These are phyloP conservation scores for Eupithecia tripunctaria DNA, from an alignment of 2,888 invertebrate species.

Conservation along the genomic window DNA sequence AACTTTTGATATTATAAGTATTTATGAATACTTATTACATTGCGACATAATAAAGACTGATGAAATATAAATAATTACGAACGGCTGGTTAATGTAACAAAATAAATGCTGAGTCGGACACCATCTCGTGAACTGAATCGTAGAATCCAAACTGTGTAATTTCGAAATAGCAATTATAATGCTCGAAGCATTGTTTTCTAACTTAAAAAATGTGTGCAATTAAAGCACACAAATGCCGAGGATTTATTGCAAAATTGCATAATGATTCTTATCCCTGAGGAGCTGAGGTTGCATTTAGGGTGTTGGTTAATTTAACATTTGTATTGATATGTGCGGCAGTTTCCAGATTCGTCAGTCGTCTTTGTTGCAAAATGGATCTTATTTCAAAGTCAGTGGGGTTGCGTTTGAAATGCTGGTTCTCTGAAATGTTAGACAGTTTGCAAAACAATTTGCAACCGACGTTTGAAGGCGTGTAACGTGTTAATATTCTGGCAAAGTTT, in stretches of 20 bases:
- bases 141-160: neutral
- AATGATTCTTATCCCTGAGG: neutral
- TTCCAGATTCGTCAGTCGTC: neutral
- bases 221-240: neutral
- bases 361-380: slow-evolving; percentile 5
- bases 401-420: neutral
- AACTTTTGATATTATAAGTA: no score
- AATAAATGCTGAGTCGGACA: no score
- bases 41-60: no score
- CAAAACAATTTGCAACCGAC: slow-evolving; percentile 61
- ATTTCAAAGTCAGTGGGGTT: neutral
- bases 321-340: slow-evolving; percentile 1
- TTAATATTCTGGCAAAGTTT: slow-evolving; percentile 23
- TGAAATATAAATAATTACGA: no score
- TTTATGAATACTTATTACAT: no score
- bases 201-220: slow-evolving; percentile 6
- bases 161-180: slow-evolving; percentile 1
- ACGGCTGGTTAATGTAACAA: no score
- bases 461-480: slow-evolving; percentile 24
- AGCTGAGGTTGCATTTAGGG: neutral
- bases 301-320: neutral
- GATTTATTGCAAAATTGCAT: slow-evolving; percentile 7
- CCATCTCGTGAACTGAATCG: neutral
- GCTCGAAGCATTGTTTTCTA: slow-evolving; percentile 7
- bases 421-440: slow-evolving; percentile 55